phyloP scores from a whole-genome alignment of 2,888 invertebrate species.

The Andrena minutula region DNA sequence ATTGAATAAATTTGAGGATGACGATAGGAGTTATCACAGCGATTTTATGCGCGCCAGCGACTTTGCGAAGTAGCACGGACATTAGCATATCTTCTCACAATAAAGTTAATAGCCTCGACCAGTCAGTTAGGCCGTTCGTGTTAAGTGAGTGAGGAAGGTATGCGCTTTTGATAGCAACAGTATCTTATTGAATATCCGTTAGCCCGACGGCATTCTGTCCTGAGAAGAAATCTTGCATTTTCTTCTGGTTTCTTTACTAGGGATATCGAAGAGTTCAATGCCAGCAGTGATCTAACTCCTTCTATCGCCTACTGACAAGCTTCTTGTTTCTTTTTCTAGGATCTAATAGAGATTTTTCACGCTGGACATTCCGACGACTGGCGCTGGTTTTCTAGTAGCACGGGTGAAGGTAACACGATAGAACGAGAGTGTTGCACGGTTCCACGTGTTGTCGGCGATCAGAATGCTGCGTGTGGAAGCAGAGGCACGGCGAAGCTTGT shows the following conservation, averaged over 20 bases:
- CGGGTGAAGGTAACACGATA: background rate
- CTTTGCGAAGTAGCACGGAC: conserved; percentile 38
- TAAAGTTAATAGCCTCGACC: conserved; percentile 69
- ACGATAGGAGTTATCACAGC: conserved; percentile 37
- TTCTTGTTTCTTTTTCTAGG: background rate
- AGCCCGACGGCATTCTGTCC: conserved; percentile 16
- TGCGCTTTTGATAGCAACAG: conserved; percentile 28
- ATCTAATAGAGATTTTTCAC: background rate
- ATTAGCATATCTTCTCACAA: conserved; percentile 75
- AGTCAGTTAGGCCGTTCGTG: conserved; percentile 37
- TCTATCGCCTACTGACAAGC: background rate
- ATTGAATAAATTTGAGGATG: conserved; percentile 26
- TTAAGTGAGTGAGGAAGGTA: conserved; percentile 13
- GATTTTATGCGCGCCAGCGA: conserved; percentile 66
- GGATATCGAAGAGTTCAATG: background rate
- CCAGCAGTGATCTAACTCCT: background rate
- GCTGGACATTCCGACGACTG: background rate
- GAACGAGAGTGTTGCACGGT: background rate
- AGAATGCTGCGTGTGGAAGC: background rate
- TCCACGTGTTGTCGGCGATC: background rate
- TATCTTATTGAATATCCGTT: conserved; percentile 4
- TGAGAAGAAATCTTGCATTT: conserved; percentile 5
- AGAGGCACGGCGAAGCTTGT: background rate
- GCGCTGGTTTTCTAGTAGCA: background rate
- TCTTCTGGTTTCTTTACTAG: background rate